Base-by-base conservation (phyloP, 2,888 invertebrate genomes). In the Sarcophaga variegata region DNA sequence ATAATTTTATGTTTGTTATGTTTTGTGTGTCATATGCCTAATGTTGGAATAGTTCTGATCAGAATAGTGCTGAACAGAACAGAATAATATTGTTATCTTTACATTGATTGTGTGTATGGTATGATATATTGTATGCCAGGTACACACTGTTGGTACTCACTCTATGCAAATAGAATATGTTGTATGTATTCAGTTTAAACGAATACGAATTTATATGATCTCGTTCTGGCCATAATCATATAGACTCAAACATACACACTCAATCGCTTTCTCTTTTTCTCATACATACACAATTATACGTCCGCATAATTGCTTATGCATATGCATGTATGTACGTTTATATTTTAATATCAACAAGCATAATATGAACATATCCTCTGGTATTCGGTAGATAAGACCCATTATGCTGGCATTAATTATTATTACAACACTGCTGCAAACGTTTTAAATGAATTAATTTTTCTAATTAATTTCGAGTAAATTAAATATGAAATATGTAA, bases 351-450 rank as follows among this genome's bases (percentile, higher is more conserved):
- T 17, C 14, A 54, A 54, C 54, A 54, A 12, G 54, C 54, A 54
- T 54, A 54, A 37, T 37, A 37, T 37, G 37, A 37, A 37, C 37
- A 10, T 45, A 76, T 59, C 64, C 59, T 82, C 69, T 8, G 81
- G 63, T 62, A 82, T 54, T 17, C 17, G 37, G 45, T 22, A 77
- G 70, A 82, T 82, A 77, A 77, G 71, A 77, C 77, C 20, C 11
- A 66, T 82, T 71, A 71, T 71, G 71, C 37, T 27, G 60, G 59
- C 66, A 77, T 77, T 60, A 77, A 77, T 77, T 60, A 77, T 66
- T 76, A 25, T 72, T 66, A 83, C 60, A 66, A 83, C 54, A 14
- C 54, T 14, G 17, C 54, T 27, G 60, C 25, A 3, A 82, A 49
- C 49, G 59, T 25, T 14, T 77, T 59, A 6, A 77, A 72, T 20